These are phyloP conservation scores for Spea hammondii DNA, from an alignment of 2,797 vertebrate genomes.

Conservation along the genomic window DNA sequence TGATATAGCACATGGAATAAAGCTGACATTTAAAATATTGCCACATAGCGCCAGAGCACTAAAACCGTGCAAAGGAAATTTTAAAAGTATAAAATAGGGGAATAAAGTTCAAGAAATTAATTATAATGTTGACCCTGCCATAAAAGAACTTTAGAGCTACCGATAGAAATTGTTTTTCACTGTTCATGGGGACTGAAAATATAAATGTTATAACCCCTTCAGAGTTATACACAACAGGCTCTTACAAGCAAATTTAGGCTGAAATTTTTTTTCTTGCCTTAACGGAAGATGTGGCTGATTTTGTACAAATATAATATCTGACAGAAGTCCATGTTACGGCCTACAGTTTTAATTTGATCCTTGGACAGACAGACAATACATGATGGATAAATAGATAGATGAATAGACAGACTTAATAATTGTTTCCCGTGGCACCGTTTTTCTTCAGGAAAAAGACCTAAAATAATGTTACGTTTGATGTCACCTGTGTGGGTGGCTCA, in stretches of 20 bases:
- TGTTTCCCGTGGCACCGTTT: conserved; percentile 5
- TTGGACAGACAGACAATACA: too few relatives aligned
- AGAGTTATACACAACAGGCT: too few relatives aligned
- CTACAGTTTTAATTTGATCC: too few relatives aligned
- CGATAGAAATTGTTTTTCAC: conserved; percentile 28
- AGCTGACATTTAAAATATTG: conserved; percentile 48
- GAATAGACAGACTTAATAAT: too few relatives aligned
- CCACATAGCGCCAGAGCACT: conserved; percentile 30
- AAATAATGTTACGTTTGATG: conserved; percentile 9
- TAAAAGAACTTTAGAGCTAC: conserved; percentile 28
- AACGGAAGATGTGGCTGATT: too few relatives aligned
- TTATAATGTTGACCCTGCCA: conserved; percentile 46
- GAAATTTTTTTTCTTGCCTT: too few relatives aligned
- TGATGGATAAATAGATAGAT: too few relatives aligned
- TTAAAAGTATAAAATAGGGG: conserved; percentile 34
- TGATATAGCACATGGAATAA: conserved; percentile 43
- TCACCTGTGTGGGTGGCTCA: conserved; percentile 16
- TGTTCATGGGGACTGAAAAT: background rate
- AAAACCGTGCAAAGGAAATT: conserved; percentile 43
- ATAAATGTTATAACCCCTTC: too few relatives aligned
- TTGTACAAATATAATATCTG: too few relatives aligned
- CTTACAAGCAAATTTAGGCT: too few relatives aligned
- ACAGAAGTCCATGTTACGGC: too few relatives aligned
- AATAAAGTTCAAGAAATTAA: conserved; percentile 43
- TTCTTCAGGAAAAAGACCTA: conserved; percentile 2